Conservation (phyloP, 2,113 vertebrate species). For the Paradisaea rubra region DNA sequence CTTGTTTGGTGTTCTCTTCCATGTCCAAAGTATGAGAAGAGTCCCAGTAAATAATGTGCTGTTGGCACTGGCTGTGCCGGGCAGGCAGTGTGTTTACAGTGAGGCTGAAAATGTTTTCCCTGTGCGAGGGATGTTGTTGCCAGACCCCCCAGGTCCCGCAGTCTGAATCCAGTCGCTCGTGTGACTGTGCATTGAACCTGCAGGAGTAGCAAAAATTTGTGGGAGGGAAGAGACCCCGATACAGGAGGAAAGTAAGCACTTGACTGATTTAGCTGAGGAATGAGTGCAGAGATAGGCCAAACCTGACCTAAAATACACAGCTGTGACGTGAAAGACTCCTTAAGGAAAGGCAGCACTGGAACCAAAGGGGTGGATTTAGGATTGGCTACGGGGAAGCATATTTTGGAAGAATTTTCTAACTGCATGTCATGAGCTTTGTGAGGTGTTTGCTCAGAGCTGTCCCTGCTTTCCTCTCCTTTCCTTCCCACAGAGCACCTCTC, state of each 20-base stretch:
- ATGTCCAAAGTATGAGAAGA: neutral
- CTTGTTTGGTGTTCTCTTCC: neutral
- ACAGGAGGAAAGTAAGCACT: neutral
- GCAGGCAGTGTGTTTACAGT: rapidly evolving
- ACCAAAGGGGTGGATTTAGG: neutral
- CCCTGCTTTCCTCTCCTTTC: neutral
- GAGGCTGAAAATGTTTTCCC: neutral
- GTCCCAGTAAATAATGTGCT: rapidly evolving
- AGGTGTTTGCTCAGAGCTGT: neutral
- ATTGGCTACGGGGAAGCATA: neutral
- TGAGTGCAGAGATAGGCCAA: neutral
- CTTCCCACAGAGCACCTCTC: neutral
- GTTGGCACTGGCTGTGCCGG: neutral
- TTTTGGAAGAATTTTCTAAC: neutral
- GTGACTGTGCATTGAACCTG: neutral
- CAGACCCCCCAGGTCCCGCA: neutral
- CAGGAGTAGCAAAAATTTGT: rapidly evolving
- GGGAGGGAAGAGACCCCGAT: rapidly evolving
- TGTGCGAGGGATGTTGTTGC: rapidly evolving
- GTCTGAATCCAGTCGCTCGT: rapidly evolving
- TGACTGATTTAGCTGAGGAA: neutral
- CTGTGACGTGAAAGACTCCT: neutral
- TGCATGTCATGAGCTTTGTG: neutral
- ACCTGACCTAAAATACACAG: neutral
- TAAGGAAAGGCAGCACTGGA: neutral